Evolutionary conservation across 1,140 invertebrate genomes (phyloP), one percentile per base, ranked within the genome.

Genomic region (Papilio machaon): DNA sequence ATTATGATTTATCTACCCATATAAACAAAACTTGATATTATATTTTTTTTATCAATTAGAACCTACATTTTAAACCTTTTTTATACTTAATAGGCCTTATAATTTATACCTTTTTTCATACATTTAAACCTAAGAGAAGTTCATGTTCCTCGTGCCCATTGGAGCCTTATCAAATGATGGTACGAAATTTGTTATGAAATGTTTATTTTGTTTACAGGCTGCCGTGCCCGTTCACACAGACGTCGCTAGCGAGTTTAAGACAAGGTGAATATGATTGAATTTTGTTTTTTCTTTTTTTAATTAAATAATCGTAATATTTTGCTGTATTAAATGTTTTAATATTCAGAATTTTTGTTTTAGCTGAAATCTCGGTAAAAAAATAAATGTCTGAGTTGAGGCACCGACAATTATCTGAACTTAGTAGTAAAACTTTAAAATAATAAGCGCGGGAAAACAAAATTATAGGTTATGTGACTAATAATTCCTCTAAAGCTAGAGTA

Each of bases 181-280:
- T 79, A 52, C 80, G 47, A 60, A 80, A 84, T 82, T 81, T 81
- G 77, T 58, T 73, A 64, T 82, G 58, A 23, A 73, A 46, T 80
- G 23, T 81, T 54, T 54, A 84, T 81, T 89, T 92, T 91, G 82
- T 88, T 94, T 91, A 54, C 94, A 95, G 94, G 85, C 92, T 95
- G 86, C 94, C 94, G 84, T 95, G 94, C 87, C 94, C 94, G 85
- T 95, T 95, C 86, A 94, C 94, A 84, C 94, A 95, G 89, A 92
- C 92, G 84, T 95, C 94, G 84, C 91, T 95, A 88, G 95, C 95
- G 79, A 95, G 95, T 91, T 94, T 95, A 94, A 90, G 95, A 91
- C 94, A 95, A 95, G 95, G 95, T 95, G 94, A 94, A 87, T 93
- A 92, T 91, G 67, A 79, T 79, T 79, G 38, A 47, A 79, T 79